Conservation (phyloP, 2,113 vertebrate genomes). For the Progne subis region DNA sequence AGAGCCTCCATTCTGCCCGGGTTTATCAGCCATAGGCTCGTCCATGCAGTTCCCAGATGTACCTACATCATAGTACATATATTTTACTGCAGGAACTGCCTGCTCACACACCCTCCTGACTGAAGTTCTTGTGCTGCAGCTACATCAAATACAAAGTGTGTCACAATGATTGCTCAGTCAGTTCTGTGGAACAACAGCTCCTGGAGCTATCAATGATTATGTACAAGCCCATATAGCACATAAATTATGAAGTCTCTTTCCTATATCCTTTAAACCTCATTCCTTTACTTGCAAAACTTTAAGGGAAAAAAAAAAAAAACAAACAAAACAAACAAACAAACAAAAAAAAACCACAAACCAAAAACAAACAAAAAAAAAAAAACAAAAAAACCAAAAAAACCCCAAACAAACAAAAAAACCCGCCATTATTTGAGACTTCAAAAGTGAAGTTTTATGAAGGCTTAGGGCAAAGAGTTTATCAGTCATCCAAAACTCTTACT, state of each 20-base stretch:
- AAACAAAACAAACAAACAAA: too few relatives aligned
- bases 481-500: not conserved
- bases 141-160: not conserved
- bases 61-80: not conserved
- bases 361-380: too few relatives aligned
- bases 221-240: not conserved
- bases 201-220: not conserved
- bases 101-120: not conserved
- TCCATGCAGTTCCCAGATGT: not conserved
- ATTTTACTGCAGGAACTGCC: not conserved
- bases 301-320: fast-evolving
- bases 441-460: not conserved
- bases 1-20: not conserved
- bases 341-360: too few relatives aligned
- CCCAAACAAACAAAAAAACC: too few relatives aligned
- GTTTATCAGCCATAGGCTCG: not conserved
- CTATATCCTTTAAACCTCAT: not conserved
- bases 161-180: not conserved
- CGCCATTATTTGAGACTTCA: not conserved
- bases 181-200: not conserved
- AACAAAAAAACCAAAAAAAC: too few relatives aligned
- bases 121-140: not conserved
- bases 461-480: not conserved
- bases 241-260: not conserved
- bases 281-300: not conserved